These are phyloP conservation scores for Protomyctophum bolini DNA, from an alignment of 2,113 vertebrate genomes.

Conservation along the genomic window DNA sequence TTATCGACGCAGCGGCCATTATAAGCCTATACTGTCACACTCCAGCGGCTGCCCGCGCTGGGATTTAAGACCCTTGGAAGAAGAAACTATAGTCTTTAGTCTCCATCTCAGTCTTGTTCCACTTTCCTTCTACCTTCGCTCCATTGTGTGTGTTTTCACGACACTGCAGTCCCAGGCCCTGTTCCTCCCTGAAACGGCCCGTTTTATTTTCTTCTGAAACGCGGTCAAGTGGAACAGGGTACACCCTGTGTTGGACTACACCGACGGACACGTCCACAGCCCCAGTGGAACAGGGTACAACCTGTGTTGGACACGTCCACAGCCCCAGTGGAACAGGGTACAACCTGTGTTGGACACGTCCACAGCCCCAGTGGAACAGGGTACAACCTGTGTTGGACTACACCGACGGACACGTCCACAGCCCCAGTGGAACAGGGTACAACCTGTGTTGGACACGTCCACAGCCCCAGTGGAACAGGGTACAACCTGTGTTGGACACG, in stretches of 20 bases:
- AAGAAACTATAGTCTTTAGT: constrained; percentile 59
- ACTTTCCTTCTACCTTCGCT: constrained; percentile 25
- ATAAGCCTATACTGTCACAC: constrained; percentile 77
- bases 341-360: too few relatives aligned
- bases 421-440: too few relatives aligned
- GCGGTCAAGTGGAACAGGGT: constrained; percentile 36
- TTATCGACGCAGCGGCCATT: constrained; percentile 74
- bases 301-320: too few relatives aligned
- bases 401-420: too few relatives aligned
- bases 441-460: too few relatives aligned
- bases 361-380: too few relatives aligned
- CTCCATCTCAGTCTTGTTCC: constrained; percentile 57
- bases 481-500: too few relatives aligned
- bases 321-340: too few relatives aligned
- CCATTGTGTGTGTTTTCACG: constrained; percentile 30
- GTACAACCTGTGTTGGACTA: too few relatives aligned
- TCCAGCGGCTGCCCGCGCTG: constrained; percentile 62
- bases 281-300: too few relatives aligned
- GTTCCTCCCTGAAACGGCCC: neutral
- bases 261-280: constrained; percentile 12
- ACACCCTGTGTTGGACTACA: constrained; percentile 18
- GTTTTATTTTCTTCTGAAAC: constrained; percentile 14
- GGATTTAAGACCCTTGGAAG: constrained; percentile 68
- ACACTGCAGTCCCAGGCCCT: constrained; percentile 11
- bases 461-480: too few relatives aligned